Evolutionary conservation across 2,113 vertebrate species (phyloP).

Genomic region (Syngnathus floridae): DNA sequence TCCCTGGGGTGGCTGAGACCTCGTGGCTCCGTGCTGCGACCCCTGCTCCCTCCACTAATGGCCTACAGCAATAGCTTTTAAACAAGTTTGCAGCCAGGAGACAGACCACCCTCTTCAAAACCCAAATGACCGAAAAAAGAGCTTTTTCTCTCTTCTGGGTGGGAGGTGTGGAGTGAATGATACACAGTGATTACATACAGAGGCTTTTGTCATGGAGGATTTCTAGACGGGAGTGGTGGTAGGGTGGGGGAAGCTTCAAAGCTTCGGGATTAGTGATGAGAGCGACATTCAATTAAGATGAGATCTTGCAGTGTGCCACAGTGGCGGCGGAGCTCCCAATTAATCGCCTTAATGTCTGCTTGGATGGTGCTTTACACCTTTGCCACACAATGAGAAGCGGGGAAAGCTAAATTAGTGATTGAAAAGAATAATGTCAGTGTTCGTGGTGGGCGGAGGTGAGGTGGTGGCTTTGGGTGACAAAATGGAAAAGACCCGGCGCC

Average conservation of each 20-base stretch:
- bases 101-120: slow-evolving; percentile 53
- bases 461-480: not conserved
- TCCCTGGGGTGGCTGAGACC: slow-evolving; percentile 39
- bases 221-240: slow-evolving; percentile 37
- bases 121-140: slow-evolving; percentile 57
- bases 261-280: slow-evolving; percentile 58
- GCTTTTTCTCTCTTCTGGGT: slow-evolving; percentile 43
- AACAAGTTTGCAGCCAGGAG: slow-evolving; percentile 53
- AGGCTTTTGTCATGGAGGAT: slow-evolving; percentile 56
- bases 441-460: not conserved
- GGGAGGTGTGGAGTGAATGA: slow-evolving; percentile 29
- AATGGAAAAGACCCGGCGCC: not conserved
- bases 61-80: slow-evolving; percentile 45
- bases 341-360: slow-evolving; percentile 67
- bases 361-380: slow-evolving; percentile 44
- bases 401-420: slow-evolving; percentile 5
- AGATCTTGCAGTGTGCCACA: slow-evolving; percentile 44
- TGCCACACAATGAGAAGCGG: slow-evolving; percentile 35
- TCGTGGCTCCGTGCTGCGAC: slow-evolving; percentile 24
- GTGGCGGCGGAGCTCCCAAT: slow-evolving; percentile 51
- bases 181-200: slow-evolving; percentile 54
- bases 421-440: not conserved
- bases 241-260: slow-evolving; percentile 41
- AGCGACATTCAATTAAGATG: slow-evolving; percentile 75
- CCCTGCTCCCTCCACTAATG: slow-evolving; percentile 10